phyloP scores from a whole-genome alignment of 2,888 invertebrate genomes.

The Epiblema foenella region DNA sequence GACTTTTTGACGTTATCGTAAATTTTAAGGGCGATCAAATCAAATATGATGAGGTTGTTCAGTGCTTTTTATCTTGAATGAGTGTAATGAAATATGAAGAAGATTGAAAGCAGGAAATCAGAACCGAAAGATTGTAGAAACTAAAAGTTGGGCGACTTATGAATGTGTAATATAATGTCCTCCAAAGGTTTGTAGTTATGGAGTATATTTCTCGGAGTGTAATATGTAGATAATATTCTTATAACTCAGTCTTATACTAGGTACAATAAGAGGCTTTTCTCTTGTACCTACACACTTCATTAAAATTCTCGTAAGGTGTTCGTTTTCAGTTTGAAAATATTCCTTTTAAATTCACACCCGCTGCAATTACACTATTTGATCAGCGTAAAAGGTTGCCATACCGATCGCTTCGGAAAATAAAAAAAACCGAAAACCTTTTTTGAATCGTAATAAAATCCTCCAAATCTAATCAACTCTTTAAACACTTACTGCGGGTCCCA shows the following conservation, averaged over 20 bases:
- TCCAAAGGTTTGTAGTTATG: neutral
- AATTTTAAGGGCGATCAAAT: slow-evolving; percentile 37
- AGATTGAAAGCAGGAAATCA: neutral
- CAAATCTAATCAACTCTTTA: slow-evolving; percentile 50
- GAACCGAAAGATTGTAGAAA: neutral
- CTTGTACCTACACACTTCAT: neutral
- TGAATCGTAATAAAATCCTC: slow-evolving; percentile 49
- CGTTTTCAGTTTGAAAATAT: neutral
- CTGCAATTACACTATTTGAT: slow-evolving; percentile 6
- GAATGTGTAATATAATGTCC: neutral
- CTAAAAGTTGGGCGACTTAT: neutral
- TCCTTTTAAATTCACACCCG: neutral
- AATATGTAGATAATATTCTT: too few relatives aligned
- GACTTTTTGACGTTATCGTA: slow-evolving; percentile 58
- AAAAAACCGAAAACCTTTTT: slow-evolving; percentile 18
- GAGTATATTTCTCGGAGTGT: neutral
- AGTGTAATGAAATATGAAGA: neutral
- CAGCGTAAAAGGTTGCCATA: slow-evolving; percentile 18
- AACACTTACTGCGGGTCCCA: slow-evolving; percentile 46
- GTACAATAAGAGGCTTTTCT: neutral
- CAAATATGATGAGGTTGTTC: slow-evolving; percentile 29
- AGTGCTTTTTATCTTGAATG: slow-evolving; percentile 19
- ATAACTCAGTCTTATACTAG: neutral
- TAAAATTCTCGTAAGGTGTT: neutral
- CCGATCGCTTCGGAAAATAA: slow-evolving; percentile 13